Evolutionary conservation across 2,888 invertebrate genomes (phyloP).

Genomic region (Drosophila rubida): DNA sequence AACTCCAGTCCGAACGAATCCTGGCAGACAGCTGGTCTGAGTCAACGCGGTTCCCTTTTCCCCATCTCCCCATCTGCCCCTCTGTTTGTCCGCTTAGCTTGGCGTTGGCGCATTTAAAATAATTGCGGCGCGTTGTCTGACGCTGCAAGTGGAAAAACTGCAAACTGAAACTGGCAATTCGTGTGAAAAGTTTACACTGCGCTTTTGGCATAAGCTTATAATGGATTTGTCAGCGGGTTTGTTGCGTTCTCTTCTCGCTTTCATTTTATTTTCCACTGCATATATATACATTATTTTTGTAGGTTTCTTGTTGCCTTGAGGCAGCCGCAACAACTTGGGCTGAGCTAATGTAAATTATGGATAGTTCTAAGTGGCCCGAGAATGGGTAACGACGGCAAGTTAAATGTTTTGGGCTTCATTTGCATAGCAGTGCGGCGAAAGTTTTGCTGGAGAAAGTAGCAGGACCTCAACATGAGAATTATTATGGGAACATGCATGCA

Average conservation of each 20-base stretch:
- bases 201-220: conserved; percentile 78
- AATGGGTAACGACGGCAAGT: conserved; percentile 31
- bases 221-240: conserved; percentile 74
- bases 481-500: conserved; percentile 4
- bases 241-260: conserved; percentile 38
- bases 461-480: neutral
- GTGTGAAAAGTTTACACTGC: conserved; percentile 76
- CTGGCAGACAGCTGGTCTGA: neutral
- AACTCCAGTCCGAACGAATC: conserved; percentile 42
- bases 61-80: too few relatives aligned
- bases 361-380: conserved; percentile 54
- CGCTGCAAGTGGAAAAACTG: conserved; percentile 38
- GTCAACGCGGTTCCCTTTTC: neutral
- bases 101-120: conserved; percentile 75
- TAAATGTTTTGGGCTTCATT: conserved; percentile 47
- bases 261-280: neutral
- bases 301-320: conserved; percentile 15
- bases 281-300: neutral
- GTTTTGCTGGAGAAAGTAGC: conserved; percentile 37
- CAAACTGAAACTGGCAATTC: conserved; percentile 61
- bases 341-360: conserved; percentile 70
- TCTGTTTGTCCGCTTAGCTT: conserved; percentile 67
- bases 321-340: conserved; percentile 20
- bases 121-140: conserved; percentile 65
- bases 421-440: conserved; percentile 41